phyloP scores from a whole-genome alignment of 2,797 vertebrate genomes.

The Sarcoramphus papa region DNA sequence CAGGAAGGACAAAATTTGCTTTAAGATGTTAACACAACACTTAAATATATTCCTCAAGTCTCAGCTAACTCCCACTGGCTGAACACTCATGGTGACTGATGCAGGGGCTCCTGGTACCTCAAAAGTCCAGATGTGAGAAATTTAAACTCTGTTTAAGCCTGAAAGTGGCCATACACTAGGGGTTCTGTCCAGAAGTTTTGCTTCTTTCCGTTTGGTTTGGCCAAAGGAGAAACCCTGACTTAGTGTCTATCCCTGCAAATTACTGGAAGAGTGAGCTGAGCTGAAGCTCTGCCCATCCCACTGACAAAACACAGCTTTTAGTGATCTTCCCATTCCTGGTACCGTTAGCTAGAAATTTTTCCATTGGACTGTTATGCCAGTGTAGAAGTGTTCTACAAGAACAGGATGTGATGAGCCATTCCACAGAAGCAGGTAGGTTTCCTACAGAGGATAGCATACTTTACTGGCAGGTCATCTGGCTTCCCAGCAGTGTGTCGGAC shows the following conservation, averaged over 20 bases:
- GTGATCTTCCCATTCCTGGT: not conserved
- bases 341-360: not conserved
- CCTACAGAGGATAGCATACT: not conserved
- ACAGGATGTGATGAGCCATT: not conserved
- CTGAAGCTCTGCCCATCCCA: not conserved
- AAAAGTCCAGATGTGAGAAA: not conserved
- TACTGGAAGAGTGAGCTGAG: not conserved
- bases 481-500: not conserved
- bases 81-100: not conserved
- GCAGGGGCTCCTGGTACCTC: not conserved
- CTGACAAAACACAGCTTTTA: not conserved
- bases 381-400: not conserved
- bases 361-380: not conserved
- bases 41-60: not conserved
- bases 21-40: not conserved
- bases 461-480: not conserved
- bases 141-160: not conserved
- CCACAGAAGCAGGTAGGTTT: not conserved
- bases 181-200: not conserved
- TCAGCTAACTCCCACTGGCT: not conserved
- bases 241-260: not conserved
- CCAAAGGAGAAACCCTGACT: not conserved
- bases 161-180: not conserved
- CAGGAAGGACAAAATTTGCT: not conserved
- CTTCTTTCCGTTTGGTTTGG: not conserved